Conservation (phyloP, 2,113 vertebrate species). For the Perca flavescens region DNA sequence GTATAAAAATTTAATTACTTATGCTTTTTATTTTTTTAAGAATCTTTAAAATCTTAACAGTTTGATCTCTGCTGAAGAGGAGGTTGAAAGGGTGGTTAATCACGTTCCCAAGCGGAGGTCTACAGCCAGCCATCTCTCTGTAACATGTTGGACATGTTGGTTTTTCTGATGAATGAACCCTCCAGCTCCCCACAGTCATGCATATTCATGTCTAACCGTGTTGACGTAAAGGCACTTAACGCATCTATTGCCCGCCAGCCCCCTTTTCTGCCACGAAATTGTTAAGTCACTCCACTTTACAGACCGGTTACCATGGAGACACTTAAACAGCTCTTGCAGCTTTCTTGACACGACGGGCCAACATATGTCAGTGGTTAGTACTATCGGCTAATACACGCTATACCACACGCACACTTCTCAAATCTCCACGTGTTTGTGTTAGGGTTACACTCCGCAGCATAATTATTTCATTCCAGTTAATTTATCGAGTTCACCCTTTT, state of each 20-base stretch:
- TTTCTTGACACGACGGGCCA: slow-evolving; percentile 45
- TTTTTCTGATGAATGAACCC: slow-evolving; percentile 55
- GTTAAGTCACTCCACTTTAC: slow-evolving; percentile 74
- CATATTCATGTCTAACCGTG: slow-evolving; percentile 62
- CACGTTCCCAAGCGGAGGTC: slow-evolving; percentile 20
- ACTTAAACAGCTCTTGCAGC: slow-evolving; percentile 44
- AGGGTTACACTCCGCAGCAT: neutral
- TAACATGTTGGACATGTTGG: slow-evolving; percentile 31
- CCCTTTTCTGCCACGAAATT: slow-evolving; percentile 53
- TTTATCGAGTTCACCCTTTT: slow-evolving; percentile 22
- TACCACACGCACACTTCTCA: slow-evolving; percentile 12
- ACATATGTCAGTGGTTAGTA: slow-evolving; percentile 59
- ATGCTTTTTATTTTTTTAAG: neutral
- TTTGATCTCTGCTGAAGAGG: slow-evolving; percentile 31
- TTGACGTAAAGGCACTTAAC: slow-evolving; percentile 53
- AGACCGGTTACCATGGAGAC: slow-evolving; percentile 82
- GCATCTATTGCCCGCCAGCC: slow-evolving; percentile 21
- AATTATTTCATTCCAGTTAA: slow-evolving; percentile 46
- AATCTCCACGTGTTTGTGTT: neutral
- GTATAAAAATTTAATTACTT: slow-evolving; percentile 34
- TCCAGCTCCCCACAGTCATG: slow-evolving; percentile 34
- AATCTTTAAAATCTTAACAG: slow-evolving; percentile 40
- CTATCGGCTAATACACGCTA: slow-evolving; percentile 45
- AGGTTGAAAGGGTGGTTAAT: slow-evolving; percentile 16
- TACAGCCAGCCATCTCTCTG: slow-evolving; percentile 22